These are phyloP conservation scores for Lytechinus pictus DNA, from an alignment of 35 echinoderm and acorn worm species.

Conservation along the genomic window DNA sequence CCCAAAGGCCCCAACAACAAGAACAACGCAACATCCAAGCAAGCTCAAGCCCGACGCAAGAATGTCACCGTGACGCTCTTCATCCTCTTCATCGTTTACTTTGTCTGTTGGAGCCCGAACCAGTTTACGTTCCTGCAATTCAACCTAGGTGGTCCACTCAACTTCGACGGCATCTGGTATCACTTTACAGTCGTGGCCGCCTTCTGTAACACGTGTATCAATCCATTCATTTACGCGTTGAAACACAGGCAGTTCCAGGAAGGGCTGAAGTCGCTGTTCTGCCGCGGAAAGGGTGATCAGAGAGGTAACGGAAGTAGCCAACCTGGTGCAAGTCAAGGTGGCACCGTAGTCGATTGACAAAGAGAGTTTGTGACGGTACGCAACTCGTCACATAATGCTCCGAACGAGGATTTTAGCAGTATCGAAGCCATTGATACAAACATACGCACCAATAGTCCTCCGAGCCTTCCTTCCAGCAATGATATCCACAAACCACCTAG, in stretches of 20 bases:
- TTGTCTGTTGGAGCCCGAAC: slow-evolving; percentile 87
- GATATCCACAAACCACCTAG: neutral
- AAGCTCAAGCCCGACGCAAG: slow-evolving; percentile 61
- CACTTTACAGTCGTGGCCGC: slow-evolving; percentile 80
- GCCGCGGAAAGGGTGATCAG: neutral
- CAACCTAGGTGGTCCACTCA: slow-evolving; percentile 76
- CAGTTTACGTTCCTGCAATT: slow-evolving; percentile 88
- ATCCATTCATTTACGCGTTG: slow-evolving; percentile 90
- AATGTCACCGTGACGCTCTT: slow-evolving; percentile 88
- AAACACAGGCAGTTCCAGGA: slow-evolving; percentile 88
- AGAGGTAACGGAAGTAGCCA: neutral
- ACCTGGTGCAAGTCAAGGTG: slow-evolving; percentile 32
- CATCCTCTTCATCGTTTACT: slow-evolving; percentile 81
- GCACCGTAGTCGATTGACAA: slow-evolving; percentile 59
- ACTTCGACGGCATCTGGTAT: slow-evolving; percentile 84
- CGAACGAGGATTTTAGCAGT: slow-evolving; percentile 12
- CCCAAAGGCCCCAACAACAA: neutral
- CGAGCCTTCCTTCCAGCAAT: neutral
- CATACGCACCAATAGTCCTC: neutral
- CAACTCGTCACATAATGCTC: neutral
- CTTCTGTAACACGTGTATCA: slow-evolving; percentile 82
- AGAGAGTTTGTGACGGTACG: neutral
- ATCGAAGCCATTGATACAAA: neutral
- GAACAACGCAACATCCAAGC: slow-evolving; percentile 13
- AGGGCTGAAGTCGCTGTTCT: slow-evolving; percentile 58